Evolutionary conservation across 2,888 invertebrate species (phyloP), one percentile per base, ranked within the genome.

Genomic region (Eristalinus sepulchralis): DNA sequence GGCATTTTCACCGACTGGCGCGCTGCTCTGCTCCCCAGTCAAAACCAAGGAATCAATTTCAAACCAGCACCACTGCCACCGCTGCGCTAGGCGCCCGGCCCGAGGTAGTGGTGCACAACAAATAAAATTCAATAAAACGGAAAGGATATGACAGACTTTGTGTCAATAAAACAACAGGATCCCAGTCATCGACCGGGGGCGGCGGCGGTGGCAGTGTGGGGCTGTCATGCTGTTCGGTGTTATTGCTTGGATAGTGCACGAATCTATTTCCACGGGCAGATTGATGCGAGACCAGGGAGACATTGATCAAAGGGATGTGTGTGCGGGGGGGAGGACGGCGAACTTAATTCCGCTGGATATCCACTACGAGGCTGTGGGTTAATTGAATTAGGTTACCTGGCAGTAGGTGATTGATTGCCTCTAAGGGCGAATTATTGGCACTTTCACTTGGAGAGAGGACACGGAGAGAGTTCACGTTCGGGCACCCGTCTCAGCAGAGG

Each of bases 351-450:
- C 81, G 72, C 62, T 22, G 62, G 62, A 67, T 81, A 81, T 85
- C 76, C 76, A 36, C 66, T 75, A 4, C 47, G 47, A 8, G 17
- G 6, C 33, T 64, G 71, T 70, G 63, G 73, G 72, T 86, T 86
- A 86, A 86, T 86, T 86, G 85, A 86, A 83, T 86, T 83, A 86
- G 83, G 73, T 70, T 78, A 71, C 80, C 84, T 85, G 84, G 70
- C 76, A 68, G 75, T 31, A 77, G 67, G 66, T 81, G 84, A 85
- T 85, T 81, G 84, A 85, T 85, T 68, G 84, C 72, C 76, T 73
- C 57, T 80, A 39, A 67, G 76, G 67, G 76, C 71, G 59, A 73
- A 78, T 57, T 66, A 76, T 75, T 77, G 79, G 70, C 75, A 76
- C 34, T 71, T 72, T 80, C 72, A 77, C 71, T 84, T 72, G 77